Percentiles rank a stretch among this genome's conserved stretches.
phyloP scores from a whole-genome alignment of 1,140 invertebrate species.

The Heliconius eleuchia region DNA sequence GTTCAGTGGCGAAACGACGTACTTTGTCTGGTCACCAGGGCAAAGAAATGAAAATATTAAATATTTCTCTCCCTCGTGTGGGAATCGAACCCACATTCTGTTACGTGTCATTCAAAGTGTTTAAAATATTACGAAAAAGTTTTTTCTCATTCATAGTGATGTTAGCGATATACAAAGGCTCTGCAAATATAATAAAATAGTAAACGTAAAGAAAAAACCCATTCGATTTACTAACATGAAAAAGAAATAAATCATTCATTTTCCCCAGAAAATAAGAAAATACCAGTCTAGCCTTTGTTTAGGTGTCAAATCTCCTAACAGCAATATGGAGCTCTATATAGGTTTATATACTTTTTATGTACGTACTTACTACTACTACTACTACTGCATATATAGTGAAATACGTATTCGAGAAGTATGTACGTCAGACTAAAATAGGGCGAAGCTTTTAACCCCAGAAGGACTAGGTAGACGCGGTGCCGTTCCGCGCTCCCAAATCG shows the following conservation, averaged over 20 bases:
- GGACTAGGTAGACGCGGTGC: constrained; percentile 16
- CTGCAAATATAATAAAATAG: too few relatives aligned
- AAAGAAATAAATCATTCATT: background rate
- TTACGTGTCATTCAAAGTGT: too few relatives aligned
- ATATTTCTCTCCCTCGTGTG: too few relatives aligned
- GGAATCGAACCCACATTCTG: too few relatives aligned
- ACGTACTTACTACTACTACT: background rate
- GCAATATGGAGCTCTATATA: background rate
- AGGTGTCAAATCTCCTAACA: background rate
- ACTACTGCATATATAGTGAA: background rate
- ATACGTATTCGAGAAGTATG: constrained; percentile 14
- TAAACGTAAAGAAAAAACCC: too few relatives aligned
- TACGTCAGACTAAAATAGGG: constrained; percentile 19
- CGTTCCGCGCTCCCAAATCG: constrained; percentile 18
- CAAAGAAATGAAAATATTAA: too few relatives aligned
- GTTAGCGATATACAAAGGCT: too few relatives aligned
- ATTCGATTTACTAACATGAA: background rate
- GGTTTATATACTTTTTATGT: background rate
- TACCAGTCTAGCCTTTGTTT: background rate
- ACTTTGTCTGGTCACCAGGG: too few relatives aligned
- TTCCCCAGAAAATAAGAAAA: background rate
- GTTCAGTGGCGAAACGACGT: too few relatives aligned
- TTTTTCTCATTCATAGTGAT: too few relatives aligned
- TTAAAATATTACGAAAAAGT: too few relatives aligned
- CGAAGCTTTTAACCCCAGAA: constrained; percentile 30